Percentiles rank a stretch among this genome's conserved stretches.
Conservation (phyloP, 2,113 vertebrate genomes). For the Takifugu flavidus region DNA sequence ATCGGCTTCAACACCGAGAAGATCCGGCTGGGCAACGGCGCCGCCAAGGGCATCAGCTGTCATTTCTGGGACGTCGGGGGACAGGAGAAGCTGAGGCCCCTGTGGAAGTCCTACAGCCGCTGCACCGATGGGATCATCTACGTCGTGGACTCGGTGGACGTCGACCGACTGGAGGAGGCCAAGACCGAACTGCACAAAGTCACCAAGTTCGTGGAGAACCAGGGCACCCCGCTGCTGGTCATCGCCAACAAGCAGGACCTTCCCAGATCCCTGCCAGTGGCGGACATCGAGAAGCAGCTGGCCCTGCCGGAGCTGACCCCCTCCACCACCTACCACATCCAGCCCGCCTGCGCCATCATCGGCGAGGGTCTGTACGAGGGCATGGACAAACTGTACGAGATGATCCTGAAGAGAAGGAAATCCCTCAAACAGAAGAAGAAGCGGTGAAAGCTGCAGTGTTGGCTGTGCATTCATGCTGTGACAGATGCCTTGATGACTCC, state of each 20-base stretch:
- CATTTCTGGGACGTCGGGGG: constrained; percentile 98
- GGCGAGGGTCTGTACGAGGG: constrained; percentile 94
- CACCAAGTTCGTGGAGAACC: constrained; percentile 92
- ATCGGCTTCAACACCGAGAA: constrained; percentile 97
- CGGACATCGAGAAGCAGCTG: constrained; percentile 90
- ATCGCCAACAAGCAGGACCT: constrained; percentile 98
- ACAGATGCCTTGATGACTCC: not conserved
- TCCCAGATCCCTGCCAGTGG: constrained; percentile 87
- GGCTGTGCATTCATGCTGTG: not conserved
- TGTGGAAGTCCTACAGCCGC: constrained; percentile 96
- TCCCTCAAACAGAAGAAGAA: constrained; percentile 93
- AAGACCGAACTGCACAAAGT: constrained; percentile 94
- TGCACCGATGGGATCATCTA: constrained; percentile 96
- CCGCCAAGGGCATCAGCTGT: constrained; percentile 89
- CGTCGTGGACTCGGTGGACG: constrained; percentile 96
- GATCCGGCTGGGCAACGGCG: constrained; percentile 86
- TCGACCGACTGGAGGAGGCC: constrained; percentile 91
- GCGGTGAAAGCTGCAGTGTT: constrained; percentile 46
- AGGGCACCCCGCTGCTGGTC: constrained; percentile 90
- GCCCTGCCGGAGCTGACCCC: constrained; percentile 88
- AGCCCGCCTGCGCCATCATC: constrained; percentile 96
- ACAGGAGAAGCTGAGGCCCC: constrained; percentile 92
- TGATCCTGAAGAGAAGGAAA: constrained; percentile 95
- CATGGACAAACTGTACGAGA: constrained; percentile 96
- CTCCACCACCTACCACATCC: constrained; percentile 89